A percentile compares a stretch with the other conserved stretches of the same genome.
phyloP scores from a whole-genome alignment of 2,797 vertebrate species.

The Urosaurus nigricauda region DNA sequence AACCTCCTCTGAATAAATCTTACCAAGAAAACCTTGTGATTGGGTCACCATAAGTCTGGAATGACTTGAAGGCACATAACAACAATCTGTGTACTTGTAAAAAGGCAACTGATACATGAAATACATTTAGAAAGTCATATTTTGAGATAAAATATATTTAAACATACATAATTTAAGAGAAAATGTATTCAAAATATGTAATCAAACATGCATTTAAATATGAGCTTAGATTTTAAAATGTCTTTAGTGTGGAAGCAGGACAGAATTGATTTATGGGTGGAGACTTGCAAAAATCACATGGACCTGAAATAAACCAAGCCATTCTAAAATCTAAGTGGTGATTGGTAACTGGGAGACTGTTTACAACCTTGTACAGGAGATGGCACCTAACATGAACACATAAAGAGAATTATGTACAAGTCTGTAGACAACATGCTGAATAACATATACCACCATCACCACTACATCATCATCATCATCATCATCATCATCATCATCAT shows the following conservation, averaged over 20 bases:
- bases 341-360: not conserved
- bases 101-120: not conserved
- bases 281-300: not conserved
- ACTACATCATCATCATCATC: not conserved
- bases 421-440: conserved; percentile 18
- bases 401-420: conserved; percentile 10
- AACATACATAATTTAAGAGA: not conserved
- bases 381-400: conserved; percentile 7
- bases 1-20: no score
- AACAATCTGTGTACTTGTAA: not conserved
- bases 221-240: not conserved
- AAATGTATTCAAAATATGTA: not conserved
- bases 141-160: not conserved
- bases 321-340: not conserved
- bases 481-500: not conserved
- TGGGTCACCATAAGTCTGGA: no score
- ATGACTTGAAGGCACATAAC: no score
- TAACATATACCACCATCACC: no score
- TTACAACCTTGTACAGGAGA: conserved; percentile 27
- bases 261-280: not conserved
- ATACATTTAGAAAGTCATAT: not conserved
- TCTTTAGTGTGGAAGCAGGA: not conserved
- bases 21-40: no score
- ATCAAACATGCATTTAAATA: not conserved
- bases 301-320: not conserved